These are phyloP conservation scores for Clarias laeviceps DNA, from an alignment of 2,797 vertebrate genomes.

Conservation along the genomic window DNA sequence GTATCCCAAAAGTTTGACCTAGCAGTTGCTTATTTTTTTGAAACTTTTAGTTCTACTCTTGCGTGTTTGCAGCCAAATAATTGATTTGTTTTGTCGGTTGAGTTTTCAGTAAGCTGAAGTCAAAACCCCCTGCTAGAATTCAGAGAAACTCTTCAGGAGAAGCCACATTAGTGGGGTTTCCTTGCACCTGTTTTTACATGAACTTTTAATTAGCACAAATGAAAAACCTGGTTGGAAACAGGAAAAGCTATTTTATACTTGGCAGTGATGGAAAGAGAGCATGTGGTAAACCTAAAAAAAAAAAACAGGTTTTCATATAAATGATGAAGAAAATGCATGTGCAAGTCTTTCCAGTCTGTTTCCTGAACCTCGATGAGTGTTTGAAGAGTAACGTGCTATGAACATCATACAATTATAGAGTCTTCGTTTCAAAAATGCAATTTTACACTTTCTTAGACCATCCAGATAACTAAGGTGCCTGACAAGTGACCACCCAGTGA, in stretches of 20 bases:
- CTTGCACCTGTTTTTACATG: slow-evolving; percentile 16
- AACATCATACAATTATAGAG: not conserved
- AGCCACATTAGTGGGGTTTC: not conserved
- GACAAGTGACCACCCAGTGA: not conserved
- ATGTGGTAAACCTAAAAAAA: not conserved
- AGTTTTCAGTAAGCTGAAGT: not conserved
- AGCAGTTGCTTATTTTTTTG: not conserved
- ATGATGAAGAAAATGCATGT: not conserved
- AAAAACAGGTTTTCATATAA: not conserved
- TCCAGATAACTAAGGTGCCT: not conserved
- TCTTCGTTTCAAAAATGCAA: not conserved
- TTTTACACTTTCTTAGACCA: not conserved
- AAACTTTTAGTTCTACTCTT: not conserved
- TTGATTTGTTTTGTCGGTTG: not conserved
- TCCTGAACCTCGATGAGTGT: not conserved
- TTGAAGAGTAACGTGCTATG: not conserved
- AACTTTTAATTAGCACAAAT: slow-evolving; percentile 8
- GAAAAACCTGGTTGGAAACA: not conserved
- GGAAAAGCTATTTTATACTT: slow-evolving; percentile 5
- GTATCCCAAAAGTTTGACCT: not conserved
- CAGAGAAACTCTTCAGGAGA: not conserved
- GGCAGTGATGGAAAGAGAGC: not conserved
- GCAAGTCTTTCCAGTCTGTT: not conserved
- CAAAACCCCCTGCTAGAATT: not conserved
- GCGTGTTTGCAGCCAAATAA: not conserved